A percentile compares a stretch with the other conserved stretches of the same genome.
phyloP scores from a whole-genome alignment of 2,888 invertebrate species.

The Acrobasis consociella region DNA sequence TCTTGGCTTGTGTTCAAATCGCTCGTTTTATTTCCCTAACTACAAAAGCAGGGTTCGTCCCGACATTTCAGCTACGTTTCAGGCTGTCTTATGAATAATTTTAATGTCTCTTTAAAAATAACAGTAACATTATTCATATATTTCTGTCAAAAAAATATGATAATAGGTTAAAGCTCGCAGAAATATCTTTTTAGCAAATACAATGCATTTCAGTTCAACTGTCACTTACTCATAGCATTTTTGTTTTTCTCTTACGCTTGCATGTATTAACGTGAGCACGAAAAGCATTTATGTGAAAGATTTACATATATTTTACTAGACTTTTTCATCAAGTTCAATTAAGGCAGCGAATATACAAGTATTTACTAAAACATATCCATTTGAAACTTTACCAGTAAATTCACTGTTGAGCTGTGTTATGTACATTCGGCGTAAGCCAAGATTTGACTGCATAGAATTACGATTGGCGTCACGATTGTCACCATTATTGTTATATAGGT shows the following conservation, averaged over 20 bases:
- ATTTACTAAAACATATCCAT: constrained; percentile 31
- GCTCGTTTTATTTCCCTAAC: constrained; percentile 41
- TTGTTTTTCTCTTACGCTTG: constrained; percentile 11
- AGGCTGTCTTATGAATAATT: constrained; percentile 27
- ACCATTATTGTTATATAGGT: constrained; percentile 38
- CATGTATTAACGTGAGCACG: constrained; percentile 2
- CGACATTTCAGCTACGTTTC: constrained; percentile 38
- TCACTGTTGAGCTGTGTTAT: constrained; percentile 27
- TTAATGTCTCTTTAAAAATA: constrained; percentile 9
- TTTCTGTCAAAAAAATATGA: constrained; percentile 2
- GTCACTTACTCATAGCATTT: neutral
- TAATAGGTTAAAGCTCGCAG: neutral
- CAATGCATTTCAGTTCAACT: neutral
- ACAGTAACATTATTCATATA: neutral
- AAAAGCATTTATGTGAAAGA: neutral
- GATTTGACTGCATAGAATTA: constrained; percentile 81
- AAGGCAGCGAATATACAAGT: constrained; percentile 26
- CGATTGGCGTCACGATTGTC: constrained; percentile 32
- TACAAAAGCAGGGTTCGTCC: constrained; percentile 42
- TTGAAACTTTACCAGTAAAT: constrained; percentile 24
- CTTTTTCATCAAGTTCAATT: constrained; percentile 18
- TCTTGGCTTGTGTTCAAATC: constrained; percentile 57
- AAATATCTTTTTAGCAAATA: constrained; percentile 1
- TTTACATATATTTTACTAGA: constrained; percentile 13
- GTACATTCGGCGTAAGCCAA: constrained; percentile 54